Conservation (phyloP, 2,888 invertebrate genomes). For the Gandaritis pyraliata region DNA sequence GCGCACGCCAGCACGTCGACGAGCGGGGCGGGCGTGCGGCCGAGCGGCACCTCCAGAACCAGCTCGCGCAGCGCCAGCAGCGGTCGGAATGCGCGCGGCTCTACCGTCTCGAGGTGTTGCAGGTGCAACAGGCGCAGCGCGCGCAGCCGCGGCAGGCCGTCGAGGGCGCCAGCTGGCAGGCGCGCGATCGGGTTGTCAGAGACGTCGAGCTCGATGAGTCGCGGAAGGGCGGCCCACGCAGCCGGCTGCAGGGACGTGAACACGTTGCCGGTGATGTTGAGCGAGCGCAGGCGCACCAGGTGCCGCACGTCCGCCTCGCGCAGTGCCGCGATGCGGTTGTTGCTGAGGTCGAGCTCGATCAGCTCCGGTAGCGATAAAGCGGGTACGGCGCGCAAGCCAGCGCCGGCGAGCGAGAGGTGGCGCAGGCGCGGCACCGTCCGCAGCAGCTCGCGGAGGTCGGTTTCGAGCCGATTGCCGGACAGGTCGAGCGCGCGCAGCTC, state of each 20-base stretch:
- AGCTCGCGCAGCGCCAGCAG: conserved; percentile 87
- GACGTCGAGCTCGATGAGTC: conserved; percentile 88
- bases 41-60: conserved; percentile 85
- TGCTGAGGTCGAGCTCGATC: conserved; percentile 88
- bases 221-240: conserved; percentile 86
- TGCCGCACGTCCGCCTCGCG: conserved; percentile 87
- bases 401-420: conserved; percentile 87
- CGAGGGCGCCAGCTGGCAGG: conserved; percentile 86
- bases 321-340: conserved; percentile 87
- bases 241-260: conserved; percentile 87
- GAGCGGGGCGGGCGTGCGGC: conserved; percentile 69
- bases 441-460: conserved; percentile 92
- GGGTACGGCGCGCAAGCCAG: conserved; percentile 88
- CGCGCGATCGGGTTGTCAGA: conserved; percentile 91
- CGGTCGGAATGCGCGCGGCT: conserved; percentile 87
- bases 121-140: conserved; percentile 88
- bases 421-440: conserved; percentile 90
- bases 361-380: conserved; percentile 86
- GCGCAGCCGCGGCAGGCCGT: conserved; percentile 87
- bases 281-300: conserved; percentile 85
- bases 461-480: conserved; percentile 89
- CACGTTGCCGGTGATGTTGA: conserved; percentile 89
- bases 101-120: conserved; percentile 86
- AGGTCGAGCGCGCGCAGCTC: conserved; percentile 89
- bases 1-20: conserved; percentile 50